These are phyloP conservation scores for Ptychadena robeensis DNA, from an alignment of 2,797 vertebrate genomes.

Conservation along the genomic window DNA sequence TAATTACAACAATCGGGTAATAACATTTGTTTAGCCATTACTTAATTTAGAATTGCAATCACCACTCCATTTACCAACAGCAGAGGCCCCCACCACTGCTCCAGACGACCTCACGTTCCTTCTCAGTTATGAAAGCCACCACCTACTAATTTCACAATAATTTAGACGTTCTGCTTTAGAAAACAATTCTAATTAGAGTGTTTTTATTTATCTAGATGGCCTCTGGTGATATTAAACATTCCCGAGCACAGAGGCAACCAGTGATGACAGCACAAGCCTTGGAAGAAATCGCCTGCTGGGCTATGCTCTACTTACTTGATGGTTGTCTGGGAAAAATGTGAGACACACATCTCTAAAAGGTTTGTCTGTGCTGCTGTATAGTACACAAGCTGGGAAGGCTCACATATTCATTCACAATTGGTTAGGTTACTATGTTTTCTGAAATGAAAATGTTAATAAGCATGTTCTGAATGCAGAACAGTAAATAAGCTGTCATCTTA, in stretches of 20 bases:
- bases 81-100: not conserved
- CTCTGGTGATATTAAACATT: slow-evolving; percentile 47
- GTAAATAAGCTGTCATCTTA: too few relatives aligned
- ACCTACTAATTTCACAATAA: slow-evolving; percentile 19
- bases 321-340: slow-evolving; percentile 20
- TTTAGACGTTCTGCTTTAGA: slow-evolving; percentile 53
- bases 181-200: slow-evolving; percentile 49
- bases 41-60: not conserved
- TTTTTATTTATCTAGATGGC: slow-evolving; percentile 47
- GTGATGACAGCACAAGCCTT: slow-evolving; percentile 19
- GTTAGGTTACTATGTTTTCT: not conserved
- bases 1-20: not conserved
- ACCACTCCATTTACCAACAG: not conserved
- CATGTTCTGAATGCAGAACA: too few relatives aligned
- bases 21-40: not conserved
- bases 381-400: not conserved
- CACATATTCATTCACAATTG: not conserved
- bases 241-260: slow-evolving; percentile 24
- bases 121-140: slow-evolving; percentile 6
- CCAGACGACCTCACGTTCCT: not conserved
- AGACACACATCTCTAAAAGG: slow-evolving; percentile 1
- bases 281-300: slow-evolving; percentile 40
- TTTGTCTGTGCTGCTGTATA: slow-evolving; percentile 15
- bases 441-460: too few relatives aligned
- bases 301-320: slow-evolving; percentile 43